Percentiles rank a stretch among this genome's conserved stretches.
Evolutionary conservation across 2,888 invertebrate genomes (phyloP).

Genomic region (Sphinx pinastri): DNA sequence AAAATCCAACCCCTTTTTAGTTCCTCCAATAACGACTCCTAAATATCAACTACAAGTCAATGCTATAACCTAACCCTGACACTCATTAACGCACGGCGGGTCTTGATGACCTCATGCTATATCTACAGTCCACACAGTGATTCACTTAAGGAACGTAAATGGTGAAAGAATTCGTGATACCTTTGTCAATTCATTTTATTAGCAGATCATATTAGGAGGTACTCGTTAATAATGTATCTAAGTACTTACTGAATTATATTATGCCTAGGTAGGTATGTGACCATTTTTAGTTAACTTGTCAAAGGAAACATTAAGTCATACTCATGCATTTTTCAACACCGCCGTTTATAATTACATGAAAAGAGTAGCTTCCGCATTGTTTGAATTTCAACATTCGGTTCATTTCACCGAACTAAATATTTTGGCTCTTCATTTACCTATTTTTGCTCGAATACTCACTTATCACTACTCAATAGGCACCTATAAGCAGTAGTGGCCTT

Average conservation of each 20-base stretch:
- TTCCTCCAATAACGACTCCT: background rate
- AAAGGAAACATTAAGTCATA: background rate
- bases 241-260: background rate
- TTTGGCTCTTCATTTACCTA: too few relatives aligned
- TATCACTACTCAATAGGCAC: too few relatives aligned
- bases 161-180: slow-evolving; percentile 44
- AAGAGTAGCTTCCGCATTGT: too few relatives aligned
- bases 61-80: slow-evolving; percentile 46
- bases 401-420: too few relatives aligned
- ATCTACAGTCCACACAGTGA: slow-evolving; percentile 37
- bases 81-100: slow-evolving; percentile 55
- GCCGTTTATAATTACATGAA: too few relatives aligned
- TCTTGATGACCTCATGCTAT: slow-evolving; percentile 60
- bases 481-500: too few relatives aligned
- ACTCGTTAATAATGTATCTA: background rate
- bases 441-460: too few relatives aligned
- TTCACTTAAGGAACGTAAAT: slow-evolving; percentile 45
- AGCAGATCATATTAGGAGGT: slow-evolving; percentile 16
- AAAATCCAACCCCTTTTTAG: background rate
- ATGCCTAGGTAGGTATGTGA: background rate
- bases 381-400: too few relatives aligned
- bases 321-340: background rate
- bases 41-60: background rate
- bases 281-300: background rate
- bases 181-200: slow-evolving; percentile 40